Evolutionary conservation across 1,140 invertebrate genomes (phyloP), one percentile per base, ranked within the genome.

Genomic region (Lepidotrigona ventralis): DNA sequence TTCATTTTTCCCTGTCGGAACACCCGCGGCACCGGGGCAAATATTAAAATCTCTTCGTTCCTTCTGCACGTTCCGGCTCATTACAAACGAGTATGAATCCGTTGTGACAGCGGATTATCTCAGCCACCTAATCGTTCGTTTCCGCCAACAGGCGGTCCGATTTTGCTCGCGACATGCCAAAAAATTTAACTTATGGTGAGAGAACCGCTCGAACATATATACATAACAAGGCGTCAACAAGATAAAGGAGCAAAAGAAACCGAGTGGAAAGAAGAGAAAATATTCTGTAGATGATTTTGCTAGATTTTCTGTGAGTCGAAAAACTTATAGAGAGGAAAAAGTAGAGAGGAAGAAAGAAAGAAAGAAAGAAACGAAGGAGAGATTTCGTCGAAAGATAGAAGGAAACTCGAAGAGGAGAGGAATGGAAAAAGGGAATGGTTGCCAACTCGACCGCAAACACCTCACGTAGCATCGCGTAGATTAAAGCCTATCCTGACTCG

Each of bases 391-490:
- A 4, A 26, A 58, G 72, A n/a, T n/a, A 39, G 72, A 66, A 46
- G 12, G 51, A 72, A 58, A 33, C 21, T 51, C 12, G 74, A 60
- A 58, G 58, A 76, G 2, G 66, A 23, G 21, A 46, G 23, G 77
- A 68, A 56, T 72, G 78, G 72, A 17, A 54, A 58, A 26, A 46
- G 54, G 53, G 66, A 60, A 76, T 17, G 81, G 51, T 66, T 71
- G 71, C 69, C 53, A 74, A 83, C 71, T 77, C 74, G 81, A 90
- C 86, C 88, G 88, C 90, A 92, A 91, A 91, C 89, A 91, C 86
- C 89, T 92, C 90, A 91, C 91, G 90, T 91, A 91, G 85, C 89
- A 86, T 90, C 87, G 86, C 86, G 86, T 89, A 91, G 91, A 92
- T 92, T 92, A 92, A 92, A 92, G 89, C 85, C 71, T 66, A 79